Conservation (phyloP, 2,113 vertebrate genomes). For the Lucifuga dentata region DNA sequence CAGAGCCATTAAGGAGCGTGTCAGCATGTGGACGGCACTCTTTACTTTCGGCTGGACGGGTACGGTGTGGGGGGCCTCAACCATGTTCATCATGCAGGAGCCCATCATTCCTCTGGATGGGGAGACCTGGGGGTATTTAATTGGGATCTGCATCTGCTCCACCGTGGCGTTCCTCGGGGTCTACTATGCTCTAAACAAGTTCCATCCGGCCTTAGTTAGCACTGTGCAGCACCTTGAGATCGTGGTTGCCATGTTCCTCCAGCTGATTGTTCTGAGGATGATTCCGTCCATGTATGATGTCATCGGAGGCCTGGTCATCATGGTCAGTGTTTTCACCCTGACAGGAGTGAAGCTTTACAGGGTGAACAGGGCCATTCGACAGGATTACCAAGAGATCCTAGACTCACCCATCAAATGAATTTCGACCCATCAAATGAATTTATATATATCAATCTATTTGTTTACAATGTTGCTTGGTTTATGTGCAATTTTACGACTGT, state of each 20-base stretch:
- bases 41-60: constrained; percentile 99
- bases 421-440: constrained; percentile 89
- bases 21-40: constrained; percentile 98
- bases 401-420: constrained; percentile 95
- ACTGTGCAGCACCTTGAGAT: constrained; percentile 97
- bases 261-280: constrained; percentile 93
- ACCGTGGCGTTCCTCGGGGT: constrained; percentile 97
- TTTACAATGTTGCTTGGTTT: constrained; percentile 79
- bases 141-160: constrained; percentile 95
- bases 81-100: constrained; percentile 98
- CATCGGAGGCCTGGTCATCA: constrained; percentile 91
- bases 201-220: constrained; percentile 97
- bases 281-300: constrained; percentile 92
- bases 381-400: constrained; percentile 96
- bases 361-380: constrained; percentile 87
- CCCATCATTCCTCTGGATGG: constrained; percentile 95
- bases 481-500: constrained; percentile 82
- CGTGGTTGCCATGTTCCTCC: constrained; percentile 94
- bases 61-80: constrained; percentile 94
- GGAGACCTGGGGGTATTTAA: constrained; percentile 97
- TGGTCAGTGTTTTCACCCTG: constrained; percentile 93
- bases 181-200: constrained; percentile 95
- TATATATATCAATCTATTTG: constrained; percentile 62
- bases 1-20: constrained; percentile 93
- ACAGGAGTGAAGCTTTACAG: constrained; percentile 93